Base-by-base conservation (phyloP, 1,140 invertebrate species). In the Brachionus asplanchnoidis region DNA sequence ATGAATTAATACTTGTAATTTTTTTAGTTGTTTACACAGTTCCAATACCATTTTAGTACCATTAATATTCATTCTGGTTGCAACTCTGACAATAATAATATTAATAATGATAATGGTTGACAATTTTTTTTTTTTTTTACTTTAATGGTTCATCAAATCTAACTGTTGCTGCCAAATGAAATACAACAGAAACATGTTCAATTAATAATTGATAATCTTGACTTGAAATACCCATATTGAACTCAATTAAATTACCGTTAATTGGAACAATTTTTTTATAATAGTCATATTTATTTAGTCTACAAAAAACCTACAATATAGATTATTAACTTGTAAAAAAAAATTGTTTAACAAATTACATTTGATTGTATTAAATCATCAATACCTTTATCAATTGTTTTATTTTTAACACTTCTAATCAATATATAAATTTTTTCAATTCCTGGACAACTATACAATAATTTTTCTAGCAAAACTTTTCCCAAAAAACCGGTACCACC, bases 91-190 rank as follows among this genome's bases (percentile, higher is more conserved):
- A n/a, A n/a, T n/a, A n/a, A n/a, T n/a, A n/a, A n/a, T n/a, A n/a
- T n/a, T n/a, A n/a, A n/a, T n/a, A n/a, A n/a, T n/a, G n/a, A n/a
- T n/a, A n/a, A n/a, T n/a, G n/a, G n/a, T n/a, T n/a, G n/a, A n/a
- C n/a, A n/a, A n/a, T n/a, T n/a, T n/a, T n/a, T n/a, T n/a, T n/a
- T n/a, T n/a, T n/a, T n/a, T n/a, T n/a, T n/a, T n/a, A 90, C 91
- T 96, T 96, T 85, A 99, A 92, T 85, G 95, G 95, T 91, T 99
- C 97, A 89, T 99, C 97, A 90, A 99, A 99, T 89, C 97, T 95
- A 60, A 98, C 94, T n/a, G 97, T 99, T 26, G 97, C 97, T 11
- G 97, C 97, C 79, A 95, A 97, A 90, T 99, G 97, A 91, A 99
- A 98, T 12, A 99, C 96, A 85, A 99, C 91, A 75, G 94, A 94